Evolutionary conservation across 2,797 vertebrate genomes (phyloP).

Genomic region (Acipenser oxyrinchus): DNA sequence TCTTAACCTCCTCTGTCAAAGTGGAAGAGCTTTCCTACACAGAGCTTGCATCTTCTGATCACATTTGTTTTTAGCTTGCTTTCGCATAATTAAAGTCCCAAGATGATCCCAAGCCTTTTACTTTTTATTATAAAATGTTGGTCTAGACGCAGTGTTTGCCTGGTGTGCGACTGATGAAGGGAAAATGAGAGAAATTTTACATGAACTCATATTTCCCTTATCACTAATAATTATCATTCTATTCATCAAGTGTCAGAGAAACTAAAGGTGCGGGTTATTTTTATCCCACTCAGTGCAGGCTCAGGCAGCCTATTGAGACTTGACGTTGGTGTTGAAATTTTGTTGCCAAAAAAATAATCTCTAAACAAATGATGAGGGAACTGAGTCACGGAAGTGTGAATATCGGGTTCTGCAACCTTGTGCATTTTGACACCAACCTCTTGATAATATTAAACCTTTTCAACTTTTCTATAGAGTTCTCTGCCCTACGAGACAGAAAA

Average conservation of each 20-base stretch:
- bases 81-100: conserved; percentile 55
- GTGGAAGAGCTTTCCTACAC: conserved; percentile 38
- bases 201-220: conserved; percentile 12
- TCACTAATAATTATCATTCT: conserved; percentile 13
- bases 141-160: conserved; percentile 32
- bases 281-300: background rate
- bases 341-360: background rate
- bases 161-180: conserved; percentile 32
- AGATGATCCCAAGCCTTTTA: conserved; percentile 50
- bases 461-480: background rate
- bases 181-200: conserved; percentile 25
- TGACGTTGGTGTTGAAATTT: background rate
- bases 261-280: conserved; percentile 4
- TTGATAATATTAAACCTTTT: background rate
- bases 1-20: conserved; percentile 45
- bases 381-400: background rate
- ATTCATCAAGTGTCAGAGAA: conserved; percentile 5
- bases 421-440: background rate
- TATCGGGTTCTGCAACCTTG: background rate
- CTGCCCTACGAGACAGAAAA: no score
- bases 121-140: conserved; percentile 46
- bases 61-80: conserved; percentile 43
- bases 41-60: conserved; percentile 45
- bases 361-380: background rate
- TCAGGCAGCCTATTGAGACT: background rate